Conservation (phyloP, 2,797 vertebrate genomes). For the Pogoniulus pusillus region DNA sequence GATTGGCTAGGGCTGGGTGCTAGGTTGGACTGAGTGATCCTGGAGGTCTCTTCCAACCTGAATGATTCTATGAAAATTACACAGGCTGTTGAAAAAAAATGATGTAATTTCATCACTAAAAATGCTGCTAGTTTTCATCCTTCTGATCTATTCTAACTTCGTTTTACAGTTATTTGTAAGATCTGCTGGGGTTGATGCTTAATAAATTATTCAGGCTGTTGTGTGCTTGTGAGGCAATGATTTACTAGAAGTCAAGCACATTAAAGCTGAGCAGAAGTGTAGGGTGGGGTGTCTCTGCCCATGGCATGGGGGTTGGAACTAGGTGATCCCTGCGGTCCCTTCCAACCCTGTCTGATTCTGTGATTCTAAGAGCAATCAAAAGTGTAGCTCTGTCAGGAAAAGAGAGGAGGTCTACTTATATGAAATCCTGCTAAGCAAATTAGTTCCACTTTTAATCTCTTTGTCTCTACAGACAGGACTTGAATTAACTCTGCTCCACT, state of each 20-base stretch:
- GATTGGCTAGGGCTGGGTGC: too few relatives aligned
- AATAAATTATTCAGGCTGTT: neutral
- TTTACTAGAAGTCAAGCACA: neutral
- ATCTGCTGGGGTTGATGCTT: neutral
- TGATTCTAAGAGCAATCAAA: neutral
- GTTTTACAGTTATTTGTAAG: neutral
- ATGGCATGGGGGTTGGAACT: too few relatives aligned
- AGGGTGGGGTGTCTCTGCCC: too few relatives aligned
- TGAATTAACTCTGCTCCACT: slow-evolving; percentile 32
- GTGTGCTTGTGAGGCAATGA: neutral
- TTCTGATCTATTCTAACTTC: neutral
- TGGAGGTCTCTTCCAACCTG: too few relatives aligned
- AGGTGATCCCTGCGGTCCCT: too few relatives aligned
- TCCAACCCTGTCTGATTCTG: too few relatives aligned
- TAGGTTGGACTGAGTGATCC: too few relatives aligned
- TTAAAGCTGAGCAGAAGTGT: neutral
- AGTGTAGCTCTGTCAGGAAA: neutral
- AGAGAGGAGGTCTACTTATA: neutral
- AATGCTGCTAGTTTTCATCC: neutral
- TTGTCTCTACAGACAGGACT: slow-evolving; percentile 9
- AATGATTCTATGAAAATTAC: too few relatives aligned
- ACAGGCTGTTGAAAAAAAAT: neutral
- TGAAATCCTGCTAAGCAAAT: neutral
- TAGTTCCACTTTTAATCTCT: slow-evolving; percentile 1
- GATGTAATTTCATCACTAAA: too few relatives aligned